Evolutionary conservation across 2,888 invertebrate species (phyloP).

Genomic region (Malacosoma neustria): DNA sequence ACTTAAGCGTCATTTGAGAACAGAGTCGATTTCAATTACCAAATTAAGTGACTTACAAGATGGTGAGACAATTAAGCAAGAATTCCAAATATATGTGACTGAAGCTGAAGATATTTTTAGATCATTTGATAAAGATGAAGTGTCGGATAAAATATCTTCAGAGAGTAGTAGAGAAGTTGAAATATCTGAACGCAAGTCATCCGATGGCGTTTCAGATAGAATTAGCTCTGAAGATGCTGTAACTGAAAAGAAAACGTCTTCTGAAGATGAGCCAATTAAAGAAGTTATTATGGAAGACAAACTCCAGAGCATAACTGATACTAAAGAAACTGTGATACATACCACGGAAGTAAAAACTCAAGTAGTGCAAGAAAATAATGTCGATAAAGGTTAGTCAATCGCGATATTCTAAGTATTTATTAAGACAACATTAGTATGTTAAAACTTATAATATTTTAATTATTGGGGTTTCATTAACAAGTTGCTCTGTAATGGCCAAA

Average conservation of each 20-base stretch:
- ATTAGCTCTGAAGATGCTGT: conserved; percentile 71
- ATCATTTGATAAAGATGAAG: conserved; percentile 62
- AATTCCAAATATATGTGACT: conserved; percentile 63
- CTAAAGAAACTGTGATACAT: conserved; percentile 24
- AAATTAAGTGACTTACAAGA: conserved; percentile 60
- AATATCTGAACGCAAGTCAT: conserved; percentile 66
- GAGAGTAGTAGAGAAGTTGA: conserved; percentile 68
- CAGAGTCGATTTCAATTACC: conserved; percentile 61
- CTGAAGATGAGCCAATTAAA: conserved; percentile 51
- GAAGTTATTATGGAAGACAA: conserved; percentile 24
- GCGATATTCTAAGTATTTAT: no score
- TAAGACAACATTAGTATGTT: no score
- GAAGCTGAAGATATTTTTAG: conserved; percentile 62
- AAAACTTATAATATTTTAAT: no score
- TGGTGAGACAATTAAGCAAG: conserved; percentile 47
- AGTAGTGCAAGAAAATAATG: conserved; percentile 30
- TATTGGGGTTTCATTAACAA: no score
- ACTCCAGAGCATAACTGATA: conserved; percentile 22
- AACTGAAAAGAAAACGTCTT: conserved; percentile 67
- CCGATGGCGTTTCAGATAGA: conserved; percentile 66
- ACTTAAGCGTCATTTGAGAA: conserved; percentile 63
- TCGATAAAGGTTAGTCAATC: conserved; percentile 32
- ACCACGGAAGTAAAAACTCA: conserved; percentile 27
- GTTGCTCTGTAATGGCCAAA: no score
- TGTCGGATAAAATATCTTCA: conserved; percentile 68